A percentile compares a stretch with the other conserved stretches of the same genome.
Evolutionary conservation across 1,140 invertebrate species (phyloP).

Genomic region (Drosophila kurseongensis): DNA sequence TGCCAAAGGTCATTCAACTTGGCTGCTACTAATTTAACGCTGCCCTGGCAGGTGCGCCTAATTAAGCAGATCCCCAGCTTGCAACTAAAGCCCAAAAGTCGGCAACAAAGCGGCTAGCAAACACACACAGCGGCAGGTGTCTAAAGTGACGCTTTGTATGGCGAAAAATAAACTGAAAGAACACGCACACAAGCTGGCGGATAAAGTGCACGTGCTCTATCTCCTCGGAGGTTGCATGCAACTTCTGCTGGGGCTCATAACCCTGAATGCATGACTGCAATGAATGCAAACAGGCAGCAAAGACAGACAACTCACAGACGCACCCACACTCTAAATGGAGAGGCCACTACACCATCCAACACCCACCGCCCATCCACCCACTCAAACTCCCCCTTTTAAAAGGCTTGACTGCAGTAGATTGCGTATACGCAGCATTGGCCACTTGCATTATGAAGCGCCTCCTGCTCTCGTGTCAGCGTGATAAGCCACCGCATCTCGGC

Average conservation of each 20-base stretch:
- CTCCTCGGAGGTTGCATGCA: conserved; percentile 60
- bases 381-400: background rate
- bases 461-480: conserved; percentile 48
- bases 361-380: background rate
- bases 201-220: conserved; percentile 62
- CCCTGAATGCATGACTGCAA: conserved; percentile 71
- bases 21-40: conserved; percentile 60
- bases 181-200: conserved; percentile 32
- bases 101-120: conserved; percentile 49
- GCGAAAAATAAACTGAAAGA: conserved; percentile 48
- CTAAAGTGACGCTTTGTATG: conserved; percentile 78
- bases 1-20: conserved; percentile 70
- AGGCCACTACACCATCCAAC: background rate
- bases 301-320: conserved; percentile 69
- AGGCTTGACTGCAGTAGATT: conserved; percentile 49
- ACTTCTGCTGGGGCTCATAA: conserved; percentile 62
- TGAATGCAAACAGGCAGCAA: conserved; percentile 58
- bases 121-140: conserved; percentile 58
- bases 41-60: conserved; percentile 61
- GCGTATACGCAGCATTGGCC: conserved; percentile 81
- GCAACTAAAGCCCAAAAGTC: conserved; percentile 61
- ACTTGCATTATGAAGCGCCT: conserved; percentile 75
- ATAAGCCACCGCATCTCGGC: conserved; percentile 64
- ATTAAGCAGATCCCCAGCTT: conserved; percentile 57
- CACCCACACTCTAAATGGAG: conserved; percentile 35